These are phyloP conservation scores for Xanthia icteritia DNA, from an alignment of 2,888 invertebrate genomes.

Conservation along the genomic window DNA sequence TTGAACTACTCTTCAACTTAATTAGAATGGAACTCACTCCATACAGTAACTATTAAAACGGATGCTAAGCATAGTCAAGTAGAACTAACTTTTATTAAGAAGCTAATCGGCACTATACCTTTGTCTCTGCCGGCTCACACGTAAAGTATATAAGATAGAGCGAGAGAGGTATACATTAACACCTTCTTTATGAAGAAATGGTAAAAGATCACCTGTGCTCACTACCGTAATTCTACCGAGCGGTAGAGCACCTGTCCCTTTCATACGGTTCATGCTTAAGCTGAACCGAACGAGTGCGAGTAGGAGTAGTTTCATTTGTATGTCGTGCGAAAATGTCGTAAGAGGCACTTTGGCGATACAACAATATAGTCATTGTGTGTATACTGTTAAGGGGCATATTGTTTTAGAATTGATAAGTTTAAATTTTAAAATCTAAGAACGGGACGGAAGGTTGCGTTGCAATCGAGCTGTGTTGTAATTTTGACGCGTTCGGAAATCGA, in stretches of 20 bases:
- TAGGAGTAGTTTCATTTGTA: constrained; percentile 86
- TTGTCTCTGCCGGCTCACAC: constrained; percentile 73
- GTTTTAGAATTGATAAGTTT: constrained; percentile 49
- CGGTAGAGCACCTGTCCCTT: constrained; percentile 90
- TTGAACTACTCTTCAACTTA: constrained; percentile 78
- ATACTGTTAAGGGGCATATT: constrained; percentile 38
- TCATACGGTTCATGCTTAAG: constrained; percentile 89
- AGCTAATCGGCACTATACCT: constrained; percentile 73
- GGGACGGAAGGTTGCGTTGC: constrained; percentile 87
- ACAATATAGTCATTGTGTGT: constrained; percentile 67
- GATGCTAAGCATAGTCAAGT: constrained; percentile 86
- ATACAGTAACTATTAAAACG: constrained; percentile 82
- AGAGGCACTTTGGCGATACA: constrained; percentile 37
- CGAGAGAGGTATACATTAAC: constrained; percentile 85
- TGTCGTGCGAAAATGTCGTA: constrained; percentile 72
- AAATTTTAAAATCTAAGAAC: constrained; percentile 79
- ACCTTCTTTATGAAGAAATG: constrained; percentile 84
- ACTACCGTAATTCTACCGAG: constrained; percentile 89
- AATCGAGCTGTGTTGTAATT: constrained; percentile 87
- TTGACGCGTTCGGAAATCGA: constrained; percentile 90
- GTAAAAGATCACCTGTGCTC: constrained; percentile 91
- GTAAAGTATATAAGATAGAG: constrained; percentile 71
- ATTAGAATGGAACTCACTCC: constrained; percentile 79
- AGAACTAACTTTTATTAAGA: constrained; percentile 83
- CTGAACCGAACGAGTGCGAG: constrained; percentile 89